Conservation (phyloP, 2,888 invertebrate species). For the Cephus spinipes region DNA sequence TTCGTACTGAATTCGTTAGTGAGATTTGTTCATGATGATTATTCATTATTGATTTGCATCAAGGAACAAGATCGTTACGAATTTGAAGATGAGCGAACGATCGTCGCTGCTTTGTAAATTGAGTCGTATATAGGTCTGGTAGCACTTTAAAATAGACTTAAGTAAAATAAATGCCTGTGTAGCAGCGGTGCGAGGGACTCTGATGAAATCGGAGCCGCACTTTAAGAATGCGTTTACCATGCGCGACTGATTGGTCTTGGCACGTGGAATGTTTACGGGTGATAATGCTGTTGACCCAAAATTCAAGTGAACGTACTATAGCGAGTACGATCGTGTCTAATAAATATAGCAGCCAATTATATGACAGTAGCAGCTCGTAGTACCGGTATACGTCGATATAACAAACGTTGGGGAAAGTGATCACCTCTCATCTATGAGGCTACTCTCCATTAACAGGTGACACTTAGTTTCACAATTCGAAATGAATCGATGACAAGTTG, state of each 20-base stretch:
- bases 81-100: background rate
- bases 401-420: conserved; percentile 4
- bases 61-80: background rate
- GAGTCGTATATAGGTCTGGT: background rate
- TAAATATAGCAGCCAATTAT: conserved; percentile 4
- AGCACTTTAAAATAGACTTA: background rate
- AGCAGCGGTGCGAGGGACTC: background rate
- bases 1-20: background rate
- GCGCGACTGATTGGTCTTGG: background rate
- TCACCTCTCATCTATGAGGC: background rate
- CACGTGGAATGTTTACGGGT: conserved; percentile 8
- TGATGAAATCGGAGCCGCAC: background rate
- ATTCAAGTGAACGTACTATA: background rate
- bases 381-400: background rate
- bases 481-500: background rate
- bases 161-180: background rate
- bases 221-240: background rate
- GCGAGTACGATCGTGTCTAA: background rate
- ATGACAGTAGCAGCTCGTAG: background rate
- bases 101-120: background rate
- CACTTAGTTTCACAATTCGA: background rate
- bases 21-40: background rate
- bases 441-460: background rate
- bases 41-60: background rate
- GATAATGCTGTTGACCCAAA: background rate